These are phyloP conservation scores for Lepidothrix coronata DNA, from an alignment of 2,113 vertebrate species.

Conservation along the genomic window DNA sequence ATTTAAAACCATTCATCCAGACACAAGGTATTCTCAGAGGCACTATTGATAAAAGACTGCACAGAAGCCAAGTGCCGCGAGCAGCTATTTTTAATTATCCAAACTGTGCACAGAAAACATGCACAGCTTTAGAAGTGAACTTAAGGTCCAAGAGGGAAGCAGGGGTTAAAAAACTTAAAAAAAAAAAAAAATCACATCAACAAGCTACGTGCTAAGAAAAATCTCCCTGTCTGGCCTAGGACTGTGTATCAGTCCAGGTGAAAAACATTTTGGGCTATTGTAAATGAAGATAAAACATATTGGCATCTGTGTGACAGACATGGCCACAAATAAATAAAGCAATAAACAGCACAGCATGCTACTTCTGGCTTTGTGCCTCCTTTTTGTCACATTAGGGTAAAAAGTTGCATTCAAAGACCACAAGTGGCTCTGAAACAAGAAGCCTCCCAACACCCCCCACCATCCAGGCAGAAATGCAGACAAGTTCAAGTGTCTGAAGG, in stretches of 20 bases:
- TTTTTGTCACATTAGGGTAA: conserved; percentile 58
- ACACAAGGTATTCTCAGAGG: conserved; percentile 57
- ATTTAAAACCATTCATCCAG: conserved; percentile 55
- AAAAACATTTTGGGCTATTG: conserved; percentile 22
- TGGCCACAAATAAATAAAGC: conserved; percentile 62
- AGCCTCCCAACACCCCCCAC: not conserved
- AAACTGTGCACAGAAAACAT: conserved; percentile 9
- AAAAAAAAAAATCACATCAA: not conserved
- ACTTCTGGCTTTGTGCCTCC: conserved; percentile 58
- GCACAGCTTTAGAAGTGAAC: not conserved
- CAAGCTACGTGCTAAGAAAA: not conserved
- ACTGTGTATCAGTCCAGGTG: conserved; percentile 25
- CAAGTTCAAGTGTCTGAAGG: conserved; percentile 32
- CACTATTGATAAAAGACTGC: conserved; percentile 48
- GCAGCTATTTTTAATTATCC: conserved; percentile 60
- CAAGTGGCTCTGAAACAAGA: conserved; percentile 20
- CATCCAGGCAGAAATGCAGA: conserved; percentile 15
- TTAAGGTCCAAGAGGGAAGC: not conserved
- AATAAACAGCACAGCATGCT: conserved; percentile 63
- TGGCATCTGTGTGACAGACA: conserved; percentile 61
- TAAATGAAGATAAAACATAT: conserved; percentile 65
- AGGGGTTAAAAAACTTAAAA: not conserved
- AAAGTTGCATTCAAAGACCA: conserved; percentile 49
- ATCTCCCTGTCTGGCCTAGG: not conserved
- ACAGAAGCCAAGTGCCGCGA: conserved; percentile 36